Conservation (phyloP, 2,888 invertebrate species). For the Hipparchia semele region DNA sequence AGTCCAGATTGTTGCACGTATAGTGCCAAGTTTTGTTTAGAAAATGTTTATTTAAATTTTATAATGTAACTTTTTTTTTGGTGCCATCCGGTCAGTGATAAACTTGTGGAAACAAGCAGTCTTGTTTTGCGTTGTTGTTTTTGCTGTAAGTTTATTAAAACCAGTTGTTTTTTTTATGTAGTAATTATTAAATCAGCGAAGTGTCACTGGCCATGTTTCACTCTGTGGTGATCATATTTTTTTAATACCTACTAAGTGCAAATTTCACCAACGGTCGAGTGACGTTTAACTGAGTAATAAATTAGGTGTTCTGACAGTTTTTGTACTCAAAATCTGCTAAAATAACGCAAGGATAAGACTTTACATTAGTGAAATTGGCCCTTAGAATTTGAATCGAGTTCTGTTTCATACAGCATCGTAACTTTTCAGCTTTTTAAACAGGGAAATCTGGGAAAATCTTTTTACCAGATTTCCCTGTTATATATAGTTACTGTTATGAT, state of each 20-base stretch:
- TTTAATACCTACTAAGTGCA: neutral
- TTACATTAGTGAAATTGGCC: too few species aligned
- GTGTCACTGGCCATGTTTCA: conserved; percentile 4
- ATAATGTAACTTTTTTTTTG: conserved; percentile 34
- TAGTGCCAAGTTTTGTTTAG: conserved; percentile 5
- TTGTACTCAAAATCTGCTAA: too few species aligned
- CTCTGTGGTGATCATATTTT: conserved; percentile 6
- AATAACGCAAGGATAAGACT: too few species aligned
- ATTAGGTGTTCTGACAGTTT: too few species aligned
- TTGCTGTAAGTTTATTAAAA: conserved; percentile 30
- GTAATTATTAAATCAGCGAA: neutral
- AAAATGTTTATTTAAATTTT: conserved; percentile 18
- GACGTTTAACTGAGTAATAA: too few species aligned
- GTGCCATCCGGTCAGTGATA: conserved; percentile 37
- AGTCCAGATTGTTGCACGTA: conserved; percentile 22
- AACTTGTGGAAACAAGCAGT: conserved; percentile 13
- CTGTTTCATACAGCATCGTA: too few species aligned
- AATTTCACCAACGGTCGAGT: too few species aligned
- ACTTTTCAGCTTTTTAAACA: too few species aligned
- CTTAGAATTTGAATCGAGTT: too few species aligned
- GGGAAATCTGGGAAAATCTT: too few species aligned
- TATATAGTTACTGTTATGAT: too few species aligned
- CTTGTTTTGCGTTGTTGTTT: conserved; percentile 27
- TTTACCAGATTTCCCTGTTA: too few species aligned
- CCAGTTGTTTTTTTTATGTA: conserved; percentile 14